Evolutionary conservation across 2,888 invertebrate genomes (phyloP), one percentile per base, ranked within the genome.

Genomic region (Sinhomidia bicolor): DNA sequence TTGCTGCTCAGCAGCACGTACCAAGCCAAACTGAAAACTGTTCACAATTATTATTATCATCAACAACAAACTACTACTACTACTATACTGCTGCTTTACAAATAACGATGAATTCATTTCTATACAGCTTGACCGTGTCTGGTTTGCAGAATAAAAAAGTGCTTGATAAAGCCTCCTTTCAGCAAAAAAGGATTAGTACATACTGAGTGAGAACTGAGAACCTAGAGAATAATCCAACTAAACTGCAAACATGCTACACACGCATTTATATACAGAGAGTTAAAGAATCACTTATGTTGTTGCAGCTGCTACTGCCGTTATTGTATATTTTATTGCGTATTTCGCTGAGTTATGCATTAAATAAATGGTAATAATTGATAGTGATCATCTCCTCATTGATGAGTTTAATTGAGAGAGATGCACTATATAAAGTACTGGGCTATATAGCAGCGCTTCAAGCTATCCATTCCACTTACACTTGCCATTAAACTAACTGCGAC

Each of bases 1-100:
- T 23, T 44, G 71, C 41, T 44, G 71, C 26, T 44, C 71, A 44
- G 71, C 71, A 71, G 71, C 71, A 71, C 71, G 71, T 23, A 71
- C 47, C 62, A 71, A 20, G 23, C 17, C 36, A 41, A 68, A 41
- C 41, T n/a, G 32, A 65, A 47, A 44, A 44, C 29, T 29, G n/a
- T n/a, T 65, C 14, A 65, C 62, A 44, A 44, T 41, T 68, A 62
- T 62, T 62, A 29, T 62, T 29, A 62, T 62, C 14, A 62, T 62
- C 29, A n/a, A n/a, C n/a, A n/a, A n/a, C n/a, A n/a, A n/a, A n/a
- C n/a, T n/a, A n/a, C n/a, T n/a, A n/a, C n/a, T n/a, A n/a, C n/a
- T n/a, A n/a, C n/a, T n/a, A n/a, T n/a, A n/a, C n/a, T 23, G 71
- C 71, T 23, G 41, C 23, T 47, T 44, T 71, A 23, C 71, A 71